A percentile compares a stretch with the other conserved stretches of the same genome.
Evolutionary conservation across 2,797 vertebrate species (phyloP).

Genomic region (Notolabrus celidotus): DNA sequence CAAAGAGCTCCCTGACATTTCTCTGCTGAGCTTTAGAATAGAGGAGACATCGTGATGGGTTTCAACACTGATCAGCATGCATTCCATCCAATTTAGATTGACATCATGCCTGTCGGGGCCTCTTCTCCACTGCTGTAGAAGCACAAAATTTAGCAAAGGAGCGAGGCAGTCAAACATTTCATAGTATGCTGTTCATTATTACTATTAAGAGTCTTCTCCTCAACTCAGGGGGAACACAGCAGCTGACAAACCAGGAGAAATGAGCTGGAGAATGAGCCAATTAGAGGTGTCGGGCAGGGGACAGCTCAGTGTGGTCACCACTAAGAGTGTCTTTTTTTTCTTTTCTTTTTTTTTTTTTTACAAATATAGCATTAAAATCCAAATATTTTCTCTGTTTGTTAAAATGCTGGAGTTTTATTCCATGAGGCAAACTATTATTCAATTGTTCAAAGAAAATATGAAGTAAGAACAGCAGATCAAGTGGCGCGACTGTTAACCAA

Average conservation of each 20-base stretch:
- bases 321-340: neutral
- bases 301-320: constrained; percentile 19
- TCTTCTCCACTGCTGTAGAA: constrained; percentile 52
- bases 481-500: neutral
- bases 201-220: constrained; percentile 33
- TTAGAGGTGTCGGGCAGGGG: constrained; percentile 67
- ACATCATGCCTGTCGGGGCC: constrained; percentile 44
- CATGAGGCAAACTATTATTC: neutral
- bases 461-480: too few relatives aligned
- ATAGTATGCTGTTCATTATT: constrained; percentile 44
- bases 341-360: neutral
- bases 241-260: constrained; percentile 60
- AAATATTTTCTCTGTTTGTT: constrained; percentile 6
- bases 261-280: constrained; percentile 66
- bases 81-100: constrained; percentile 41
- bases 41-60: constrained; percentile 9
- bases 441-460: neutral
- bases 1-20: constrained; percentile 10
- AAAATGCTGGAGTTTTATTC: constrained; percentile 1
- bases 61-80: constrained; percentile 43
- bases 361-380: constrained; percentile 10
- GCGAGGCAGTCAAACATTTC: constrained; percentile 27
- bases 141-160: constrained; percentile 42
- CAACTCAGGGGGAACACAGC: constrained; percentile 43
- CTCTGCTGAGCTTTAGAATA: constrained; percentile 20